Conservation (phyloP, 37 sponge, comb jelly and placozoan genomes). For the Eunapius fragilis region DNA sequence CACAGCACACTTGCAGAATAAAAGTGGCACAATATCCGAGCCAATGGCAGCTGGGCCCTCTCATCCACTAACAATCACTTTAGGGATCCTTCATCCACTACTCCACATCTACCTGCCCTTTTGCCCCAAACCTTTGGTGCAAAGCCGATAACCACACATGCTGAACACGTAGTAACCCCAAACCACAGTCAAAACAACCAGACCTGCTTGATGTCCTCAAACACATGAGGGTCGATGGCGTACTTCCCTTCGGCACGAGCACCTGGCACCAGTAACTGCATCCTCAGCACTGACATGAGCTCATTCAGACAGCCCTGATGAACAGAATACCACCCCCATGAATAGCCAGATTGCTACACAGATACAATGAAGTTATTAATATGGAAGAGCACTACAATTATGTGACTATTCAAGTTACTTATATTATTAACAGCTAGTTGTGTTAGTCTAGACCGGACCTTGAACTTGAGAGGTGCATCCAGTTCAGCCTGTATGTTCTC, state of each 20-base stretch:
- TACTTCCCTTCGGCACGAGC: slow-evolving; percentile 26
- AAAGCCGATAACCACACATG: neutral
- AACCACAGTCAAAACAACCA: neutral
- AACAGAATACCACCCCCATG: neutral
- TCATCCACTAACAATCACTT: too few species aligned
- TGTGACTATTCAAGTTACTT: neutral
- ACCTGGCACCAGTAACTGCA: slow-evolving; percentile 69
- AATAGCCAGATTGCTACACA: too few species aligned
- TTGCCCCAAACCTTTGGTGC: too few species aligned
- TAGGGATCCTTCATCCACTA: too few species aligned
- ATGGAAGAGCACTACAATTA: too few species aligned
- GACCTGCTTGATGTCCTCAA: slow-evolving; percentile 73
- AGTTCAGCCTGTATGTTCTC: slow-evolving; percentile 86
- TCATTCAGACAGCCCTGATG: slow-evolving; percentile 87
- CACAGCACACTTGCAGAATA: neutral
- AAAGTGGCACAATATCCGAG: too few species aligned
- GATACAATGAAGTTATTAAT: too few species aligned
- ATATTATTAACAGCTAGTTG: neutral
- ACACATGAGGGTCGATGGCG: slow-evolving; percentile 56
- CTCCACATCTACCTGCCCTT: neutral
- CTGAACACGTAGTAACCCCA: neutral
- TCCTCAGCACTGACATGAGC: slow-evolving; percentile 86
- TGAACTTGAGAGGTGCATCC: slow-evolving; percentile 91
- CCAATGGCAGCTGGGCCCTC: too few species aligned
- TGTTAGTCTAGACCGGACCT: slow-evolving; percentile 45